Evolutionary conservation across 2,797 vertebrate species (phyloP), one percentile per base, ranked within the genome.

Genomic region (Pelodytes ibericus): DNA sequence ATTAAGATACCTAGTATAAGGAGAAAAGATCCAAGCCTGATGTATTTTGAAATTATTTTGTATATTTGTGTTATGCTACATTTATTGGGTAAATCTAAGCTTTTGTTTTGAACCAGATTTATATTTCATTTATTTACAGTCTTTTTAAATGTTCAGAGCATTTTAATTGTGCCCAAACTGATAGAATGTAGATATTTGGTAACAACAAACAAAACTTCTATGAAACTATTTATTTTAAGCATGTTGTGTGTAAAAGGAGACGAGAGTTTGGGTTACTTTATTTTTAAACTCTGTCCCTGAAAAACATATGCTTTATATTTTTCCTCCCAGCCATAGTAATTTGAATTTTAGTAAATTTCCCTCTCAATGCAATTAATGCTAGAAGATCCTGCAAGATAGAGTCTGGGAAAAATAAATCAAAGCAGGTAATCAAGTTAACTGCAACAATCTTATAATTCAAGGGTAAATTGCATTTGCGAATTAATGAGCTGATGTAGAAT

Each of bases 291-390:
- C 5, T 30, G 58, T 60, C 27, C 58, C 58, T 60, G 16, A 31
- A 60, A 60, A 27, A 62, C 60, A 62, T 62, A 18, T 62, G 60
- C 60, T 62, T 62, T 16, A 62, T 7, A 62, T 62, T 39, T 39
- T 36, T 18, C 31, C 31, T 20, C n/a, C 5, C 1, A 39, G 60
- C n/a, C 16, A 62, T 39, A 2, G 60, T 26, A 36, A 62, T 62
- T 24, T 58, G 13, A 13, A 62, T 62, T 31, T 62, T 31, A 20
- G 18, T 20, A 8, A 6, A 24, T 62, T 31, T 62, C 9, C 30
- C 24, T 31, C 39, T 2, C 31, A 24, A 22, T 62, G 31, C 20
- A 62, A 62, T 33, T 62, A 36, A 36, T 62, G 60, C 20, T 39
- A 36, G 7, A 22, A 31, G 18, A 62, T 33, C 22, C 60, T 20